Evolutionary conservation across 2,113 vertebrate genomes (phyloP).

Genomic region (Notothenia rossii): DNA sequence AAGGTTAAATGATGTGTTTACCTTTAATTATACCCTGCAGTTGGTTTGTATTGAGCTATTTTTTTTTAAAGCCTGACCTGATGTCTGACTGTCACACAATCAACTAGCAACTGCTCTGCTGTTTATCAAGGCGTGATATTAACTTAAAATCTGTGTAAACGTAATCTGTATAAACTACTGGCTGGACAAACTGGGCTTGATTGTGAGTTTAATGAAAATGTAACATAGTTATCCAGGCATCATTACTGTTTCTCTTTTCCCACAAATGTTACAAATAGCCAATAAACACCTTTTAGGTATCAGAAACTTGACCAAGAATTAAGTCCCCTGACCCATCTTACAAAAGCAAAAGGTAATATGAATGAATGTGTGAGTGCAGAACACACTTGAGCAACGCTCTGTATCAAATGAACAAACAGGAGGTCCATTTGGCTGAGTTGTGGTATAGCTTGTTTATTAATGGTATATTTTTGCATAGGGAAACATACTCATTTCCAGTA

Average conservation of each 20-base stretch:
- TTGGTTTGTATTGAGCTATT: too few species aligned
- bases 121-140: neutral
- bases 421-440: slow-evolving; percentile 67
- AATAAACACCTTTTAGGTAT: neutral
- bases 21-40: too few species aligned
- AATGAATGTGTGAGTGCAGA: neutral
- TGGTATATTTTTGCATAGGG: slow-evolving; percentile 92
- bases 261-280: neutral
- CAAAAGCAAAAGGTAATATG: neutral
- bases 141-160: neutral
- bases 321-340: neutral
- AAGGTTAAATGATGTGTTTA: too few species aligned
- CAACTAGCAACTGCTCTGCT: too few species aligned
- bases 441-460: slow-evolving; percentile 95
- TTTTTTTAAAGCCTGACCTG: too few species aligned
- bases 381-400: neutral
- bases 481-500: slow-evolving; percentile 89
- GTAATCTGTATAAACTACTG: neutral
- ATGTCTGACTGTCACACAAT: too few species aligned
- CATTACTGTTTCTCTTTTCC: too few species aligned
- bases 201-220: too few species aligned
- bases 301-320: neutral
- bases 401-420: slow-evolving; percentile 15
- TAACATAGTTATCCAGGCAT: too few species aligned
- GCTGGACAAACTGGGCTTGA: neutral